These are phyloP conservation scores for Aporrectodea caliginosa DNA, from an alignment of 1,140 invertebrate genomes.

Conservation along the genomic window DNA sequence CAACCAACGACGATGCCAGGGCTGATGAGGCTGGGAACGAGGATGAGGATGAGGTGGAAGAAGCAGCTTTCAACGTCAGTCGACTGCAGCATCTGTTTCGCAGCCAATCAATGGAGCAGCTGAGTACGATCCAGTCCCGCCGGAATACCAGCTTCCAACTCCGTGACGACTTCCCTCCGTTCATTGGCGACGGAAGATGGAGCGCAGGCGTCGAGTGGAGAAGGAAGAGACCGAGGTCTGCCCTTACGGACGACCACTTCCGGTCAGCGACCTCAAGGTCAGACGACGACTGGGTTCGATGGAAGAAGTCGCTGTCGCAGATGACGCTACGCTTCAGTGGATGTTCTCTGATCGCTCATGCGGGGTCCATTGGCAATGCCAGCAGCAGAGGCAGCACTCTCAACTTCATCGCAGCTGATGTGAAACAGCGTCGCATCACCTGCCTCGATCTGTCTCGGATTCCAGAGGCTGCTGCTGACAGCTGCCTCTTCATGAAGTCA, in stretches of 20 bases:
- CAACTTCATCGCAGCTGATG: too few species aligned
- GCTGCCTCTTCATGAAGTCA: not conserved
- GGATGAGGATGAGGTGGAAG: too few species aligned
- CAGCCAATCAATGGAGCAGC: not conserved
- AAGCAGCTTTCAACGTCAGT: not conserved
- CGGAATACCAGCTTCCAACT: too few species aligned
- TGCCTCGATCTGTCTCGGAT: not conserved
- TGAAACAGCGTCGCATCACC: not conserved
- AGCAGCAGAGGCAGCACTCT: too few species aligned
- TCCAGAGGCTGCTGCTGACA: not conserved
- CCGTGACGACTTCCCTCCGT: not conserved
- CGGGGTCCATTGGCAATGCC: too few species aligned
- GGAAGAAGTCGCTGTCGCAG: too few species aligned
- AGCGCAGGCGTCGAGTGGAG: not conserved
- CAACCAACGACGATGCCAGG: too few species aligned
- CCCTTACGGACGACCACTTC: not conserved
- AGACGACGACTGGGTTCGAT: not conserved
- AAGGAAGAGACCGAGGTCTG: not conserved
- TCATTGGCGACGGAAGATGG: not conserved
- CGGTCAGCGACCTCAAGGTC: not conserved
- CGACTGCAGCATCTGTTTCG: not conserved
- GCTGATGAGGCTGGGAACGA: too few species aligned
- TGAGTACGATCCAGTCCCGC: not conserved
- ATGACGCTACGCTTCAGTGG: too few species aligned
- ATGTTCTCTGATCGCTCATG: too few species aligned